phyloP scores from a whole-genome alignment of 2,888 invertebrate species.

The Serripes groenlandicus region DNA sequence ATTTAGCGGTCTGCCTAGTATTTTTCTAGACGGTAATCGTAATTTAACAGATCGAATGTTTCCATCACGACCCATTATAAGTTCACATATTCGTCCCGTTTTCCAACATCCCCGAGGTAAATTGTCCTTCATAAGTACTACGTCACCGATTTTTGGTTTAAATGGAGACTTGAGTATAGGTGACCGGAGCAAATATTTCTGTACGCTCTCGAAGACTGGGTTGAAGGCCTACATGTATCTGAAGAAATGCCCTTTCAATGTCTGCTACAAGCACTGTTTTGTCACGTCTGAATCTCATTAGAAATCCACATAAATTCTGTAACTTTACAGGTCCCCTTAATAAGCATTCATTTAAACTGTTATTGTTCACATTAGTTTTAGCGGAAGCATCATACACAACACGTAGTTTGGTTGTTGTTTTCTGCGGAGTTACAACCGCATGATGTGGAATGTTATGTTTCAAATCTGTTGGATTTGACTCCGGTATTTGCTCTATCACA shows the following conservation, averaged over 20 bases:
- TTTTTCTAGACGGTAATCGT: too few relatives aligned
- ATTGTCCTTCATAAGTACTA: too few relatives aligned
- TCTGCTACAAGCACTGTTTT: conserved; percentile 38
- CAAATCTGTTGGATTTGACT: background rate
- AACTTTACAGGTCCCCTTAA: conserved; percentile 41
- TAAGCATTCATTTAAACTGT: conserved; percentile 41
- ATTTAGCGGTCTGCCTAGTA: too few relatives aligned
- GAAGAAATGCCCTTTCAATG: conserved; percentile 51
- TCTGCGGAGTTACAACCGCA: conserved; percentile 37
- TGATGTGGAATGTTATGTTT: conserved; percentile 44
- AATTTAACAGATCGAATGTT: too few relatives aligned
- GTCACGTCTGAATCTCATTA: conserved; percentile 42
- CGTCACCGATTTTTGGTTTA: too few relatives aligned
- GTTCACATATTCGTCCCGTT: too few relatives aligned
- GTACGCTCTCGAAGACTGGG: conserved; percentile 31
- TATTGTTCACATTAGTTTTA: conserved; percentile 23
- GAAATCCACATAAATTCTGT: conserved; percentile 37
- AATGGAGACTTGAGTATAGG: too few relatives aligned
- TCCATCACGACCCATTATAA: too few relatives aligned
- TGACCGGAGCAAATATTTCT: too few relatives aligned
- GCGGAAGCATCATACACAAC: conserved; percentile 42
- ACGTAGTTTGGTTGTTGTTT: conserved; percentile 29
- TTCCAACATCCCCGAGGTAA: too few relatives aligned
- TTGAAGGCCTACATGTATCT: conserved; percentile 36
- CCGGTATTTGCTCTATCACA: conserved; percentile 31